Conservation (phyloP, 2,113 vertebrate genomes). For the Chaetura pelagica region DNA sequence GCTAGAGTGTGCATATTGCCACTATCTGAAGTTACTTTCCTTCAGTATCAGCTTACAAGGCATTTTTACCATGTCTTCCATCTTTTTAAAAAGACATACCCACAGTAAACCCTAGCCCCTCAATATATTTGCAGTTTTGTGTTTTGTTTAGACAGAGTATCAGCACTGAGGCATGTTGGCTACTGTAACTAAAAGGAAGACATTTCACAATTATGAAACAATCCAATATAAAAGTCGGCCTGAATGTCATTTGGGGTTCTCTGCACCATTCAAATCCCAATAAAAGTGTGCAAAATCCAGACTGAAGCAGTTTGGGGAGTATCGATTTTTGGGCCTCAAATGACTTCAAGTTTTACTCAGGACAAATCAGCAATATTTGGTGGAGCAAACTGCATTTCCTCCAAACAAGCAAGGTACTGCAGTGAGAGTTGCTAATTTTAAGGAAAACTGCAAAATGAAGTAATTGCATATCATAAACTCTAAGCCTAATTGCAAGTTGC, state of each 20-base stretch:
- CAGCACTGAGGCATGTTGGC: background rate
- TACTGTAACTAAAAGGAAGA: background rate
- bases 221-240: background rate
- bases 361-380: background rate
- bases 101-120: background rate
- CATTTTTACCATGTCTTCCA: background rate
- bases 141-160: background rate
- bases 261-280: background rate
- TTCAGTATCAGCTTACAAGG: background rate
- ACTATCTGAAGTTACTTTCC: background rate
- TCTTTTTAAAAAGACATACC: background rate
- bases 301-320: background rate
- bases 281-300: background rate
- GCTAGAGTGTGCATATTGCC: background rate
- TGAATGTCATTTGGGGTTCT: background rate
- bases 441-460: slow-evolving; percentile 42
- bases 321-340: background rate
- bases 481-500: slow-evolving; percentile 7
- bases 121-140: background rate
- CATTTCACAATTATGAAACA: background rate
- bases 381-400: background rate
- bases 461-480: slow-evolving; percentile 1
- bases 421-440: slow-evolving; percentile 25
- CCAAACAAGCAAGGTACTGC: background rate
- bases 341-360: background rate